These are phyloP conservation scores for Aspidiotus destructor DNA, from an alignment of 2,888 invertebrate genomes.

Conservation along the genomic window DNA sequence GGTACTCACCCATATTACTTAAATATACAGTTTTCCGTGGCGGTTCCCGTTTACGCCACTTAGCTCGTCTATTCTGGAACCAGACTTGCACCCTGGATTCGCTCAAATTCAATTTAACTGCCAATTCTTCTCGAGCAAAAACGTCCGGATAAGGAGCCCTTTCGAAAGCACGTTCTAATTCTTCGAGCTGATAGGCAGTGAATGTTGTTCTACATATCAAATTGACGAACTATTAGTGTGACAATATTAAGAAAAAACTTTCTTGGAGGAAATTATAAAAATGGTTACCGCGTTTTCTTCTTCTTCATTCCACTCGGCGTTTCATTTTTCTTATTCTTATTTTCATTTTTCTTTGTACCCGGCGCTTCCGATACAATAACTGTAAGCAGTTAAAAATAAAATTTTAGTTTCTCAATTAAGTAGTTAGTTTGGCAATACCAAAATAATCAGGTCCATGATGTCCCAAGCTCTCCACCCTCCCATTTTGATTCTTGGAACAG, in stretches of 20 bases:
- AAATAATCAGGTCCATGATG: too few relatives aligned
- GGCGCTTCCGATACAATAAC: constrained; percentile 28
- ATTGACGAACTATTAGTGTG: neutral
- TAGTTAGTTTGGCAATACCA: too few relatives aligned
- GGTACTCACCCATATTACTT: constrained; percentile 42
- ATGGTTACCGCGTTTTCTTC: constrained; percentile 23
- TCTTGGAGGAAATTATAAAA: neutral
- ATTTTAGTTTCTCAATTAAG: neutral
- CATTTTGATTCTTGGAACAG: too few relatives aligned
- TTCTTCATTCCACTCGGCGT: constrained; percentile 26
- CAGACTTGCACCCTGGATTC: constrained; percentile 64
- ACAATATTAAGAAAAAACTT: neutral
- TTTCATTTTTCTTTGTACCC: constrained; percentile 20
- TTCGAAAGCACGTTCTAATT: constrained; percentile 86
- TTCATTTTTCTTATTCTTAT: constrained; percentile 29
- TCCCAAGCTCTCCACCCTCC: too few relatives aligned
- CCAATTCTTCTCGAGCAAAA: constrained; percentile 86
- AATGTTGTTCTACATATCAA: constrained; percentile 71
- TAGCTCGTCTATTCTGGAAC: constrained; percentile 85
- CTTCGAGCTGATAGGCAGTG: constrained; percentile 87
- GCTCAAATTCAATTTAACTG: constrained; percentile 77
- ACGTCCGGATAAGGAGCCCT: constrained; percentile 94
- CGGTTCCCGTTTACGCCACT: constrained; percentile 89
- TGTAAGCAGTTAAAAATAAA: constrained; percentile 1
- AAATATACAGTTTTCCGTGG: constrained; percentile 71